Conservation (phyloP, 1,140 invertebrate species). For the Asobara japonica region DNA sequence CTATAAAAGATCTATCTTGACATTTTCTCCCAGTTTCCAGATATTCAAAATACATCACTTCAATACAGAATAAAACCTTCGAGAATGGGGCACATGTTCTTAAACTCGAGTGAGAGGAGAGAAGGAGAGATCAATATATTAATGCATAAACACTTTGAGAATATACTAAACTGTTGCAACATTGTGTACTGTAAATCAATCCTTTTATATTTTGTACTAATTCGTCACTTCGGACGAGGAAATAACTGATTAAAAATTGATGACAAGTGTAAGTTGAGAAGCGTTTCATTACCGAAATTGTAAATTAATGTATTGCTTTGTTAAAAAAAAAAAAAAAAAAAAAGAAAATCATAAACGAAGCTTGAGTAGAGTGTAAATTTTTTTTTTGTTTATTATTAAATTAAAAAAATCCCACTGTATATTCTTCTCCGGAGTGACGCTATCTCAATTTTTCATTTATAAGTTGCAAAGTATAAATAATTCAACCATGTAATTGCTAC, state of each 20-base stretch:
- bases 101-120: too few species aligned
- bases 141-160: neutral
- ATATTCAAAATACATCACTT: neutral
- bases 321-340: neutral
- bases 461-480: neutral
- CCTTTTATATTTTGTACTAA: slow-evolving; percentile 10
- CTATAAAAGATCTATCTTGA: too few species aligned
- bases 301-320: neutral
- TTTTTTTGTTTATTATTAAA: too few species aligned
- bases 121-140: neutral
- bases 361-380: neutral
- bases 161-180: neutral
- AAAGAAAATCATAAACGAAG: neutral
- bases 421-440: neutral
- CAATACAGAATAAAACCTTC: neutral
- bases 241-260: neutral
- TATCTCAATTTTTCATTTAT: neutral
- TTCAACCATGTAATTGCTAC: neutral
- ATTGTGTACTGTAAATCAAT: neutral
- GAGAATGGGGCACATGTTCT: neutral
- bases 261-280: neutral
- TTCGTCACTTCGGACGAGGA: neutral
- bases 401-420: neutral
- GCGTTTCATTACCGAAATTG: neutral
- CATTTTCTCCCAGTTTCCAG: too few species aligned